Conservation (phyloP, 1,140 invertebrate species). For the Drosophila bipectinata region DNA sequence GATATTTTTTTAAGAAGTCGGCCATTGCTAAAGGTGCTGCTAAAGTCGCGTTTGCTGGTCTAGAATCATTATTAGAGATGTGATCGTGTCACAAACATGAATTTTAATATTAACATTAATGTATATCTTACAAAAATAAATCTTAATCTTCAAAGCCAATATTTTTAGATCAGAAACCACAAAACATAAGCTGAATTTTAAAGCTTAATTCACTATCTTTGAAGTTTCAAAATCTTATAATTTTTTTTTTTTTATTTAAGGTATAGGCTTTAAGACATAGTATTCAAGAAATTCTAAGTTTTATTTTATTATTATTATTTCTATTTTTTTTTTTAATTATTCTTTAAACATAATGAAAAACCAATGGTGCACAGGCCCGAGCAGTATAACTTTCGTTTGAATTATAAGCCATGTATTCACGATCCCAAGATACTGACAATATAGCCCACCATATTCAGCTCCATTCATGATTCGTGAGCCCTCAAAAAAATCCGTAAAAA, state of each 20-base stretch:
- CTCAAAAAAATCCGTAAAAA: slow-evolving; percentile 18
- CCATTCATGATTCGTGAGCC: slow-evolving; percentile 23
- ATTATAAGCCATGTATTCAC: not conserved
- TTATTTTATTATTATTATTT: no score
- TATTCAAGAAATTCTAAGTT: no score
- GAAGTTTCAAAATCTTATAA: no score
- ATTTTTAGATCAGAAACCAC: no score
- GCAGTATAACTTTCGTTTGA: not conserved
- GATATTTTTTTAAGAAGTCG: slow-evolving; percentile 45
- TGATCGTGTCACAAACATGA: not conserved
- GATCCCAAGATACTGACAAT: not conserved
- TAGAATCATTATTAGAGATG: slow-evolving; percentile 9
- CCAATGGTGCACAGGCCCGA: fast-evolving
- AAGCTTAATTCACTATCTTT: no score
- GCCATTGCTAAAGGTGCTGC: slow-evolving; percentile 56
- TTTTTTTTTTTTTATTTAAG: no score
- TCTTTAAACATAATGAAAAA: no score
- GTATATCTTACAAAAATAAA: not conserved
- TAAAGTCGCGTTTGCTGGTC: slow-evolving; percentile 3
- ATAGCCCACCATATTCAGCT: not conserved
- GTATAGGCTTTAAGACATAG: no score
- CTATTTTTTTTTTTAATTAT: no score
- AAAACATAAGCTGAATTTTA: no score
- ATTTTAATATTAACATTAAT: not conserved
- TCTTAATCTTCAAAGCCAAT: no score